Evolutionary conservation across 2,113 vertebrate genomes (phyloP).

Genomic region (cattle (Bos taurus)): ARS-UCD2.0 NC_037342.1:75362001-75362500

Average conservation of each 20-base stretch:
- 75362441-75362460: no score
- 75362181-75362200: neutral
- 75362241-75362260: rapidly evolving
- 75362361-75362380: neutral
- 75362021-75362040: neutral
- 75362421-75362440: neutral
- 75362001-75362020: no score
- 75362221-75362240: neutral
- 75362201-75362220: neutral
- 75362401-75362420: neutral
- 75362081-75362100: neutral
- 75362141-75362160: neutral
- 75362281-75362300: rapidly evolving
- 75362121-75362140: neutral
- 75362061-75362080: no score
- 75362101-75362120: neutral
- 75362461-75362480: neutral
- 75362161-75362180: neutral
- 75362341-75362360: neutral
- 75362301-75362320: neutral
- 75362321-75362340: neutral
- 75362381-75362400: neutral
- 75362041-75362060: no score
- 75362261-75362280: neutral
- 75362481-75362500: neutral